Percentiles rank a stretch among this genome's conserved stretches.
These are phyloP conservation scores for Polymixis flavicincta DNA, from an alignment of 2,888 invertebrate species.

Conservation along the genomic window DNA sequence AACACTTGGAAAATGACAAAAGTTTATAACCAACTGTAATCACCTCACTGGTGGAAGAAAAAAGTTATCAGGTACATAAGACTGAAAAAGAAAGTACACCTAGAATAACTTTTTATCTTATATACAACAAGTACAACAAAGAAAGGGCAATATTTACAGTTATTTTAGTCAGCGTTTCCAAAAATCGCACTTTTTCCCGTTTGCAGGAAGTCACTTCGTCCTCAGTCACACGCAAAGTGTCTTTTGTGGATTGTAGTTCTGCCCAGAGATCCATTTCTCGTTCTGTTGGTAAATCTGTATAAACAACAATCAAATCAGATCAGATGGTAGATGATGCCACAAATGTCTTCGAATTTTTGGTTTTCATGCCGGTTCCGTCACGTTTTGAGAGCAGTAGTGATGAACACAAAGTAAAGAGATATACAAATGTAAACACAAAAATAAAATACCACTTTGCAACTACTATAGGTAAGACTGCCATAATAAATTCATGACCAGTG, in stretches of 20 bases:
- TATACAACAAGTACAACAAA: slow-evolving; percentile 1
- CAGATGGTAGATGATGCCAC: no score
- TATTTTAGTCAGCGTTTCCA: slow-evolving; percentile 86
- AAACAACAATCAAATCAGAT: not conserved
- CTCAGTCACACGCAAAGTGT: slow-evolving; percentile 82
- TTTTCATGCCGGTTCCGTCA: no score
- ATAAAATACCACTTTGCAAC: not conserved
- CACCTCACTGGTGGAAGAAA: slow-evolving; percentile 73
- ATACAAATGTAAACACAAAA: no score
- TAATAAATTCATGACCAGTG: not conserved
- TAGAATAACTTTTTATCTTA: slow-evolving; percentile 41
- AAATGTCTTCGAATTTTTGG: no score
- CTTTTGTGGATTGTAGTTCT: slow-evolving; percentile 86
- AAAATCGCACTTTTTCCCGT: slow-evolving; percentile 85
- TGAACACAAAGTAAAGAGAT: no score
- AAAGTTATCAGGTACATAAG: slow-evolving; percentile 78
- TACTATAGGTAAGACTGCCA: not conserved
- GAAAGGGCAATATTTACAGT: slow-evolving; percentile 75
- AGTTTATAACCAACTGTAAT: slow-evolving; percentile 58
- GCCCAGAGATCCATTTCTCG: slow-evolving; percentile 87
- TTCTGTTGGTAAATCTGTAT: slow-evolving; percentile 83
- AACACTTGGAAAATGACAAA: slow-evolving; percentile 16
- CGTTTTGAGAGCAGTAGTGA: no score
- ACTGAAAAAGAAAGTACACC: slow-evolving; percentile 79
- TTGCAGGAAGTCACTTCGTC: slow-evolving; percentile 84